These are phyloP conservation scores for Sphenopsis melanotis DNA, from an alignment of 2,797 vertebrate species.

Conservation along the genomic window DNA sequence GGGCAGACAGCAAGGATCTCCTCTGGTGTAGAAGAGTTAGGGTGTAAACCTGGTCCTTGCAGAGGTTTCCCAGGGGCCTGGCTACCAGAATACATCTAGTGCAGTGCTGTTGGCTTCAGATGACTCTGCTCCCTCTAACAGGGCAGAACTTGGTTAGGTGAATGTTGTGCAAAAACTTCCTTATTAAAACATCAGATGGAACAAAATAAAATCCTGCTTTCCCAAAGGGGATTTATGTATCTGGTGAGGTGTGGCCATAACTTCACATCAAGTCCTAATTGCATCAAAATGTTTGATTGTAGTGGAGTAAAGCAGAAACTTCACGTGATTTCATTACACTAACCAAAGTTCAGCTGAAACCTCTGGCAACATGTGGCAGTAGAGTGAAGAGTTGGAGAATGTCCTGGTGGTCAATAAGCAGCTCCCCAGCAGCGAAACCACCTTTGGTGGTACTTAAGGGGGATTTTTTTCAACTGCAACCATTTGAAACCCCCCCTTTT, in stretches of 20 bases:
- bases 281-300: neutral
- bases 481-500: neutral
- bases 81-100: neutral
- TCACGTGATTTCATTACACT: neutral
- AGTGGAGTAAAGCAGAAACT: neutral
- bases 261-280: neutral
- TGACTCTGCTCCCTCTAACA: neutral
- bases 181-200: neutral
- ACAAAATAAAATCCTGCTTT: neutral
- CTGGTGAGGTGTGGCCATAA: neutral
- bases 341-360: neutral
- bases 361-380: neutral
- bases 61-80: neutral
- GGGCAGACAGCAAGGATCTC: neutral
- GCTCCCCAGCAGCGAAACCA: neutral
- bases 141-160: neutral
- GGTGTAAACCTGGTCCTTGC: neutral
- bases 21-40: neutral
- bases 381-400: neutral
- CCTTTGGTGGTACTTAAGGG: neutral
- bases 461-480: neutral
- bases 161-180: neutral
- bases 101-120: neutral
- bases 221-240: neutral
- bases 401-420: neutral